Percentiles rank a stretch among this genome's conserved stretches.
phyloP scores from a whole-genome alignment of 2,113 vertebrate species.

The Gadus macrocephalus region DNA sequence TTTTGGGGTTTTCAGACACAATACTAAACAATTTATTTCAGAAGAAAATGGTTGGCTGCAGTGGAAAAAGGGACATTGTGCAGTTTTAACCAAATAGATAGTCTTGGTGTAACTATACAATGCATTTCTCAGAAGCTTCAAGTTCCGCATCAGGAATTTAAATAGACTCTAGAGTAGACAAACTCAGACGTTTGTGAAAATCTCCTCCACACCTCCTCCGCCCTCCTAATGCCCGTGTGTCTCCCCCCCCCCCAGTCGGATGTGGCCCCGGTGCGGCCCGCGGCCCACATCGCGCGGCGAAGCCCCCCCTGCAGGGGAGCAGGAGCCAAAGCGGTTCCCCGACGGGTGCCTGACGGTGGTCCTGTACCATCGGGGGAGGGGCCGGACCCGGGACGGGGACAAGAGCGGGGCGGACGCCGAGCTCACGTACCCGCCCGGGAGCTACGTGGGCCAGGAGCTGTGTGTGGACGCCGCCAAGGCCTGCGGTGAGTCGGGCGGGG shows the following conservation, averaged over 20 bases:
- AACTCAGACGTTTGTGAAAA: too few relatives aligned
- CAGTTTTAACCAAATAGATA: too few relatives aligned
- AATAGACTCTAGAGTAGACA: too few relatives aligned
- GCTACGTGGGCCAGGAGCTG: constrained; percentile 88
- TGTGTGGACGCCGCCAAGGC: constrained; percentile 85
- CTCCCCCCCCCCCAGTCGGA: constrained; percentile 52
- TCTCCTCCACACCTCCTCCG: neutral
- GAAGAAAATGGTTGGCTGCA: too few relatives aligned
- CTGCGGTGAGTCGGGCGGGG: constrained; percentile 79
- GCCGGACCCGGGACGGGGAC: constrained; percentile 45
- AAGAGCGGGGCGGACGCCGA: constrained; percentile 41
- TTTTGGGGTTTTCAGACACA: too few relatives aligned
- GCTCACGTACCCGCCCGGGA: constrained; percentile 79
- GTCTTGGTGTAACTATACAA: too few relatives aligned
- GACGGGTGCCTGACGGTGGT: constrained; percentile 73
- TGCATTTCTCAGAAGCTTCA: too few relatives aligned
- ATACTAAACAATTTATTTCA: too few relatives aligned
- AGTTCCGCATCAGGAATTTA: too few relatives aligned
- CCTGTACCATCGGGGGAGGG: constrained; percentile 75
- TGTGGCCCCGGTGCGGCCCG: constrained; percentile 50
- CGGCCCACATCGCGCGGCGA: constrained; percentile 78
- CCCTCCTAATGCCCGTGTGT: neutral
- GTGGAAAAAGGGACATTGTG: too few relatives aligned
- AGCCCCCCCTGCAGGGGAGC: constrained; percentile 61
- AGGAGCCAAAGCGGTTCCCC: constrained; percentile 29